Evolutionary conservation across 2,888 invertebrate genomes (phyloP), one percentile per base, ranked within the genome.

Genomic region (Diadegma fenestrale): DNA sequence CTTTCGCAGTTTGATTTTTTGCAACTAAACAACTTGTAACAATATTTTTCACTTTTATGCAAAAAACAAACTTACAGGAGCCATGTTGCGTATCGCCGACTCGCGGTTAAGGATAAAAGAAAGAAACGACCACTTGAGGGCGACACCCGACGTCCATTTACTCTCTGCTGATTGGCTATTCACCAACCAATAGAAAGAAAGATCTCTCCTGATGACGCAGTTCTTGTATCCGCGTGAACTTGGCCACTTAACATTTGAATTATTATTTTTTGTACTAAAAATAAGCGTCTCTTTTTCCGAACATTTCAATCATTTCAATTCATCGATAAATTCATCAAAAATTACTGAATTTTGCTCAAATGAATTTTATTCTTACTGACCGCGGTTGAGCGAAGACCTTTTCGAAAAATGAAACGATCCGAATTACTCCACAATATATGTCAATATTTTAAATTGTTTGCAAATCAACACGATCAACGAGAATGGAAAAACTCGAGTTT

Each of bases 11-110:
- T 33, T 80, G 19, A 87, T 85, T 83, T 86, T 85, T 76, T 33
- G 30, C n/a, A 45, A 54, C n/a, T 51, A 14, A 54, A 14, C 14
- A 26, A 79, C 37, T 83, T 72, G 37, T 33, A 26, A 73, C 17
- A 33, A 30, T 58, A 43, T 66, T 75, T 77, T 61, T 4, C 6
- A 82, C 30, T 73, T 86, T 85, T 82, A 41, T 14, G 71, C 10
- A 78, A 81, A 88, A 3, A 54, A 37, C 19, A 48, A 84, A 88
- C 93, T 92, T 89, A 93, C 93, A 90, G 88, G 91, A 88, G 90
- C 91, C 93, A 93, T 93, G 81, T 90, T 92, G 89, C 88, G 82
- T 79, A 76, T 88, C 84, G 84, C 83, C 58, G 58, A 58, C 58
- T 58, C 58, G 58, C 58, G 58, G 58, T 58, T 26, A 58, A 26